A percentile compares a stretch with the other conserved stretches of the same genome.
Conservation (phyloP, 2,113 vertebrate genomes). For the Macaca nemestrina region DNA sequence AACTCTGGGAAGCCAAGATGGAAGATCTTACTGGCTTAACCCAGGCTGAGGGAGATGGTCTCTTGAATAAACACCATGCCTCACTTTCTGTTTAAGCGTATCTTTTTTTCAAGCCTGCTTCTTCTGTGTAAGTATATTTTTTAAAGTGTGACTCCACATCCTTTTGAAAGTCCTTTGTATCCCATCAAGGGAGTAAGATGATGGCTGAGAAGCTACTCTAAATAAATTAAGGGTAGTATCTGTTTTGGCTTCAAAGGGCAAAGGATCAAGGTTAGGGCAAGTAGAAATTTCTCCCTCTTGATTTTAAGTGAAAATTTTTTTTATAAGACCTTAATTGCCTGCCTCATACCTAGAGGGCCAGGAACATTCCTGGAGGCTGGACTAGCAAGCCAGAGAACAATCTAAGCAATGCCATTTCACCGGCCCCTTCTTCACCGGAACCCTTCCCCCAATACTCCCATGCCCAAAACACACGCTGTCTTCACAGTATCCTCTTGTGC, state of each 20-base stretch:
- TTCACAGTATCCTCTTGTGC: background rate
- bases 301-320: background rate
- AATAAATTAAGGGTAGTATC: background rate
- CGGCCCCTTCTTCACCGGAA: background rate
- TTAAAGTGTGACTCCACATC: slow-evolving; percentile 18
- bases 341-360: background rate
- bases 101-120: background rate
- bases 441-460: background rate
- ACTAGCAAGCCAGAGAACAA: background rate
- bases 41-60: background rate
- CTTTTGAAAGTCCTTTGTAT: background rate
- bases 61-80: background rate
- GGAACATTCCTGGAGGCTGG: slow-evolving; percentile 9
- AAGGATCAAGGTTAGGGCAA: slow-evolving; percentile 18
- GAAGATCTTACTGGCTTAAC: background rate
- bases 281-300: background rate
- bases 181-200: background rate
- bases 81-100: background rate
- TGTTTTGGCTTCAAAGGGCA: slow-evolving; percentile 22
- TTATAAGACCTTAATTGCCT: background rate
- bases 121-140: slow-evolving; percentile 7
- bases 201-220: background rate
- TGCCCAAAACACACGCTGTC: background rate
- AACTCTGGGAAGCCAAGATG: background rate
- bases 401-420: background rate